Percentiles rank a stretch among this genome's conserved stretches.
Conservation (phyloP, 1,140 invertebrate species). For the Grapholita molesta region DNA sequence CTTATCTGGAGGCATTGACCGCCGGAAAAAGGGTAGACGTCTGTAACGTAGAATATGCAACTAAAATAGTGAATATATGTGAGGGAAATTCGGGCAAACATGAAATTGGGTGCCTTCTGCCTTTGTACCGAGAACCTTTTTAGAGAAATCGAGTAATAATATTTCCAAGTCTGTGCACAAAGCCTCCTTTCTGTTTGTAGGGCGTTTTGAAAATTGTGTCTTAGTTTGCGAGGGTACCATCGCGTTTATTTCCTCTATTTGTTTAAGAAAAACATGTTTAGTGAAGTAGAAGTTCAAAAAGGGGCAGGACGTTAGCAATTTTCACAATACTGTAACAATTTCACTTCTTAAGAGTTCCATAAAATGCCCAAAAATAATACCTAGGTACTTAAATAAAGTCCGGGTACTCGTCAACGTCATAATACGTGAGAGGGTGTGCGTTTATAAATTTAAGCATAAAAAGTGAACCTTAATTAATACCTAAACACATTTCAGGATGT, state of each 20-base stretch:
- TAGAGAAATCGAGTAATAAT: slow-evolving; percentile 59
- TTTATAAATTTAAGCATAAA: too few relatives aligned
- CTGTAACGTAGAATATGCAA: slow-evolving; percentile 34
- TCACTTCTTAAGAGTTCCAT: not conserved
- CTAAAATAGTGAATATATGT: slow-evolving; percentile 40
- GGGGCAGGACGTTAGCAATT: not conserved
- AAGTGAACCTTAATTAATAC: too few relatives aligned
- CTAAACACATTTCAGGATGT: too few relatives aligned
- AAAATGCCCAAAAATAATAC: not conserved
- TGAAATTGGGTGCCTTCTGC: slow-evolving; percentile 46
- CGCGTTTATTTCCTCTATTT: not conserved
- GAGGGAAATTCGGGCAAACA: slow-evolving; percentile 33
- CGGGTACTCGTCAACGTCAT: too few relatives aligned
- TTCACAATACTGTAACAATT: not conserved
- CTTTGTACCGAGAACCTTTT: slow-evolving; percentile 57
- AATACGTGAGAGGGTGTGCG: too few relatives aligned
- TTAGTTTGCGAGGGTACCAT: not conserved
- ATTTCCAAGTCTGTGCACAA: slow-evolving; percentile 67
- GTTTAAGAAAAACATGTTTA: not conserved
- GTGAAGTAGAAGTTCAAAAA: not conserved
- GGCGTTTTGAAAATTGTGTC: slow-evolving; percentile 39
- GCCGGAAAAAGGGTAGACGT: slow-evolving; percentile 34
- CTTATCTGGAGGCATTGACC: slow-evolving; percentile 38
- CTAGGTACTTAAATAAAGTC: too few relatives aligned
- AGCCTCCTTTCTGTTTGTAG: slow-evolving; percentile 51